These are phyloP conservation scores for Drosophila serrata DNA, from an alignment of 1,140 invertebrate genomes.

Conservation along the genomic window DNA sequence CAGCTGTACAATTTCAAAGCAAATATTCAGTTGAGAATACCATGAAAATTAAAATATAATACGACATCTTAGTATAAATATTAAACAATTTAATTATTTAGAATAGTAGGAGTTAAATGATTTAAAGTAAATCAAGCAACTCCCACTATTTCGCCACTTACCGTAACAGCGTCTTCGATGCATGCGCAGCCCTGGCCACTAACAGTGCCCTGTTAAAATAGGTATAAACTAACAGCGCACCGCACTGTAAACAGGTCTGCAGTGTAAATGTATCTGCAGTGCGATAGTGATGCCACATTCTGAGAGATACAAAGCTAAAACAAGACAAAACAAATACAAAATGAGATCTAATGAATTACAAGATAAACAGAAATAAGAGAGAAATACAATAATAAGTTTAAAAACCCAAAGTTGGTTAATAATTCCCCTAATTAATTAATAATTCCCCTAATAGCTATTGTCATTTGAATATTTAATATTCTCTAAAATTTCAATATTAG, in stretches of 20 bases:
- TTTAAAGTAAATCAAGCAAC: not conserved
- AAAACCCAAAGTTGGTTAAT: too few species aligned
- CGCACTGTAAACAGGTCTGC: constrained; percentile 28
- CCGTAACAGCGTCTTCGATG: constrained; percentile 12
- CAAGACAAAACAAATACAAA: too few species aligned
- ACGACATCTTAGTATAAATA: not conserved
- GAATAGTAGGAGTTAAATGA: too few species aligned
- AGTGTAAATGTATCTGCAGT: not conserved
- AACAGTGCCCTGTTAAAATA: constrained; percentile 59
- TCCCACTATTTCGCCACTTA: not conserved
- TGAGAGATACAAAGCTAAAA: not conserved
- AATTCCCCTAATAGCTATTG: too few species aligned
- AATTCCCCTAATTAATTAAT: too few species aligned
- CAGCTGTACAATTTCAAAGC: not conserved
- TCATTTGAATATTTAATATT: too few species aligned
- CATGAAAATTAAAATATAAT: not conserved
- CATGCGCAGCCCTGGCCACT: constrained; percentile 43
- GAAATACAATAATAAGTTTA: too few species aligned
- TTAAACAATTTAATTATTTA: not conserved
- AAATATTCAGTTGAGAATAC: not conserved
- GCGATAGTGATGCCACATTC: not conserved
- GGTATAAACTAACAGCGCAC: constrained; percentile 58
- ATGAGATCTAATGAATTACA: too few species aligned
- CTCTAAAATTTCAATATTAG: too few species aligned
- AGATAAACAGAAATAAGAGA: too few species aligned